phyloP scores from a whole-genome alignment of 2,797 vertebrate species.

The Sebastes oblongus region DNA sequence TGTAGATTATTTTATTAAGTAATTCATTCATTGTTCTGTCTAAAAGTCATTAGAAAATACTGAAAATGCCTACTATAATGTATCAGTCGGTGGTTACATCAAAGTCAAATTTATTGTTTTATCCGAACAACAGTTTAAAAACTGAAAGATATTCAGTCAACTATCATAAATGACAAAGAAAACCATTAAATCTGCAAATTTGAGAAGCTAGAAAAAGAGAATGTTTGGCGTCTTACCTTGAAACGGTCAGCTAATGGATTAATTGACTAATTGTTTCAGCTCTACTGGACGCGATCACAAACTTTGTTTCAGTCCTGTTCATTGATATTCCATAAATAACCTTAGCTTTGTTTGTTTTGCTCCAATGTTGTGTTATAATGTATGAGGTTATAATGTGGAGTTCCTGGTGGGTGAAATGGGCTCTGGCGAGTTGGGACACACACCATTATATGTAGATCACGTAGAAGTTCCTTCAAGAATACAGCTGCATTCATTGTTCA shows the following conservation, averaged over 20 bases:
- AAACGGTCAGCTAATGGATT: background rate
- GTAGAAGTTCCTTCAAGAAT: background rate
- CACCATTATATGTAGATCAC: background rate
- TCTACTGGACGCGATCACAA: background rate
- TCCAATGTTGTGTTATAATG: background rate
- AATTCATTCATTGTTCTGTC: background rate
- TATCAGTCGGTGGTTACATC: background rate
- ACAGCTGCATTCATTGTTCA: background rate
- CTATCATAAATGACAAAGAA: background rate
- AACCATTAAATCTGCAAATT: background rate
- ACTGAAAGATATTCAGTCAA: background rate
- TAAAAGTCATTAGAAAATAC: background rate
- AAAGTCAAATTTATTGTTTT: background rate
- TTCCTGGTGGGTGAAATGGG: background rate
- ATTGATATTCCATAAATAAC: background rate
- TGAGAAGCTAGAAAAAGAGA: background rate
- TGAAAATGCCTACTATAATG: background rate
- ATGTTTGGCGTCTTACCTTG: background rate
- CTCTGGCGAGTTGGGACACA: background rate
- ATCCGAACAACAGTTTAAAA: background rate
- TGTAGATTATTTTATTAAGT: background rate
- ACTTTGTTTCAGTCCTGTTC: background rate
- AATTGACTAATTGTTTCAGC: background rate
- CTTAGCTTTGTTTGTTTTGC: background rate
- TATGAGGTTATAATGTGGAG: background rate